Base-by-base conservation (phyloP, 1,140 invertebrate genomes). In the Aphaenogaster ashmeadi region DNA sequence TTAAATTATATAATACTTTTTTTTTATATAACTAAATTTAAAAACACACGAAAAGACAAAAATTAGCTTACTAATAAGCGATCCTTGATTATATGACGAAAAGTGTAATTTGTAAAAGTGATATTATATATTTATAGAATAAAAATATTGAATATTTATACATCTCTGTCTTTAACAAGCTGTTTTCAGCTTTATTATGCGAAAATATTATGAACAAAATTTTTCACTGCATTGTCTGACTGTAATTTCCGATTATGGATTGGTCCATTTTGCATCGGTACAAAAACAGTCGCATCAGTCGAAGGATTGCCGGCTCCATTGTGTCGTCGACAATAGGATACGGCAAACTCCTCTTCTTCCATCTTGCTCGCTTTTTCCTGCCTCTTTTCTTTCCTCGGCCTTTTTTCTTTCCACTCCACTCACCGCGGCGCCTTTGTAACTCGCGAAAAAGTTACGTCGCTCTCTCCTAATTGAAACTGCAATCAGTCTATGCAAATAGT, bases 401-500 rank as follows among this genome's bases (percentile, higher is more conserved):
- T 71, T 60, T 75, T 84, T 84, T 41, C 44, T 85, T 88, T 75
- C 41, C 52, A 47, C 36, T 54, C 47, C 15, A 41, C 64, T 81
- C 64, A 36, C 52, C 62, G 56, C 72, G 74, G 41, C 81, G 81
- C 50, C 72, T 84, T 84, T 84, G 69, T 74, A 84, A 84, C 69
- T 84, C 41, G 69, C 80, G 54, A 84, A 84, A 84, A 84, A 84
- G 69, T 84, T 84, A 84, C 54, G 80, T 84, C 80, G 80, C 69
- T 74, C 41, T 84, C 69, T 84, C 41, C 69, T 84, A 84, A 84
- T 84, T 84, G 80, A 84, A 84, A 74, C 80, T 84, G 80, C 80
- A 84, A 84, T 84, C 80, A 84, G 80, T 84, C 80, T 47, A 84
- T 84, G 80, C 80, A 84, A 84, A 84, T 84, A 84, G 80, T 62